Base-by-base conservation (phyloP, 2,113 vertebrate genomes). In the Coreoperca whiteheadi region DNA sequence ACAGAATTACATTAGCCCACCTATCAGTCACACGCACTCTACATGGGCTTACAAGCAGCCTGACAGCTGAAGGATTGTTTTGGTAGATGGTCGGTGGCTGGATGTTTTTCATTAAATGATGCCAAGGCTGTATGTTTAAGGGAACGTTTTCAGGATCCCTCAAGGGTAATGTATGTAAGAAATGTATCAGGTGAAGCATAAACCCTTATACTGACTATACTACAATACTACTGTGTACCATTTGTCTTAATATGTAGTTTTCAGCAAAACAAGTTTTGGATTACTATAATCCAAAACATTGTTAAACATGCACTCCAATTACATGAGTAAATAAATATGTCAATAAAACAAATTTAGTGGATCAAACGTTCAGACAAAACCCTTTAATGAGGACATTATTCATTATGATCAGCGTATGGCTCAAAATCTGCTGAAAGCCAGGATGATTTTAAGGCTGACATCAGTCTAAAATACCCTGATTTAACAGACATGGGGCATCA, bases 1-100 rank as follows among this genome's bases (percentile, higher is more conserved):
- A 59, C 60, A 86, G 78, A 89, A 89, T 90, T 69, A 79, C 81
- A 90, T 88, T 81, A 77, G 68, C 77, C 70, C 71, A 88, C 90
- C 91, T 89, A 89, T 92, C 89, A 87, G 81, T 88, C 87, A 90
- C 81, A 88, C 73, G 54, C 66, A 59, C 78, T 41, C 51, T 69
- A 37, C 77, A 68, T 71, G 64, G 75, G 77, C 57, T 87, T 81
- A 79, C 75, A 57, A 60, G 81, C 74, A 68, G 73, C 56, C 84
- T 39, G 63, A 48, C 81, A 82, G 76, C 34, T 63, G 81, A 37
- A 41, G 81, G 87, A 85, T 70, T 78, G 79, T 74, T 88, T 50
- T 81, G 74, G 91, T 87, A 25, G 57, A 85, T 56, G 53, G n/a
- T 63, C 74, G 21, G 59, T 41, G 23, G 54, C 1, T 2, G 54